Base-by-base conservation (phyloP, 1,140 invertebrate species). In the Amyelois transitella region DNA sequence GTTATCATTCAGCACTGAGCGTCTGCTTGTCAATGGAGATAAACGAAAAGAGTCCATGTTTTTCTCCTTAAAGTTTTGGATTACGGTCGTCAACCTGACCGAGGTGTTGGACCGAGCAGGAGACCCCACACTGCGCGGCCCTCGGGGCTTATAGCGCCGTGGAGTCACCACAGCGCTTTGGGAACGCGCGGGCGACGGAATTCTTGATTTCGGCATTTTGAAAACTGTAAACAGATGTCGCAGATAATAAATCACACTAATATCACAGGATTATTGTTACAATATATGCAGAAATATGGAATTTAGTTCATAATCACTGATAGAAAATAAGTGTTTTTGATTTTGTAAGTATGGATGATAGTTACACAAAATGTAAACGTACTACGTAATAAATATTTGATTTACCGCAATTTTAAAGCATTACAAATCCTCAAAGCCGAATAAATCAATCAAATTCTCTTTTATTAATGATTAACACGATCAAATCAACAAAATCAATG, bases 121-220 rank as follows among this genome's bases (percentile, higher is more conserved):
- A 1, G 82, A 84, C n/a, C 62, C 58, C 0, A 81, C 64, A 55
- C 79, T 84, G 1, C 72, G 72, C 14, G 74, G 69, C 0, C 62
- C 45, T 4, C 75, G 64, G 1, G 58, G 48, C 8, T 58, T 68
- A 7, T 62, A 43, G 3, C 55, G 69, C 1, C 67, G 67, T 0
- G 78, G 77, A 1, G 77, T 76, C 4, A 53, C 32, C 18, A 25
- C 56, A 2, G 56, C 57, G 5, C 63, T 72, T 10, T 76, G 68
- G 0, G 82, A 84, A 1, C 75, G 69, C 0, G 81, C 64, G 0
- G 81, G 81, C 0, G 82, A 86, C 12, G 72, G 66, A 55, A 77
- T 74, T 47, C 59, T 73, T 7, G 70, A 66, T 18, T 52, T 72
- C 18, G 65, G 52, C 74, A 79, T 81, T 52, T 48, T 48, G 4